Base-by-base conservation (phyloP, 23 tunicate species). In the Styela plicata region DNA sequence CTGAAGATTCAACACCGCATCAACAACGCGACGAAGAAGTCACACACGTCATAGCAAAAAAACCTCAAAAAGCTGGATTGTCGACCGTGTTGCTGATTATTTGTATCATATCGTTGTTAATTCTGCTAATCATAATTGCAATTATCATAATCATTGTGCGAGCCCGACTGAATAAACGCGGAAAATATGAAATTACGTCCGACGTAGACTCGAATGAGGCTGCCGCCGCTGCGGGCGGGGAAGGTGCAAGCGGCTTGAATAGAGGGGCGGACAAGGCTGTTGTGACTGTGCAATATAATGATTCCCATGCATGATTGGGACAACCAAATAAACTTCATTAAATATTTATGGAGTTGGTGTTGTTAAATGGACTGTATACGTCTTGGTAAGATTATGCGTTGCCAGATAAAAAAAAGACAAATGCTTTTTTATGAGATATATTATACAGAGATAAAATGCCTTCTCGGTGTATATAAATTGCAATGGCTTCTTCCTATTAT, bases 201-300 rank as follows among this genome's bases (percentile, higher is more conserved):
- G 77, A 71, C 24, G 35, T 71, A 36, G 34, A 71, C 36, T 29
- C 77, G 29, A 29, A 28, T 27, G 37, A 26, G 16, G 77, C 36
- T 17, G 37, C 5, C 35, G 36, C 32, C 23, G 36, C 77, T 5
- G 77, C 36, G 34, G 7, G 3, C 16, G 24, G 36, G 7, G 37
- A 30, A 33, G 34, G 35, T 71, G 77, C 77, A 34, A 71, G 34
- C 16, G 57, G 57, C 57, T 5, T 44, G 57, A 13, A 44, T 44
- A 7, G 57, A 44, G 13, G 57, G 7, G 57, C 57, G 13, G 57
- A 44, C 57, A 44, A 44, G 57, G 57, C 57, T 44, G 77, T 71
- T 17, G 77, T 71, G 17, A 71, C 34, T 16, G 77, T 71, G 3
- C 77, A 71, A 7, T 71, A 71, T 30, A 71, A 71, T 71, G 77